phyloP scores from a whole-genome alignment of 2,113 vertebrate species.

The Stictonetta naevosa region DNA sequence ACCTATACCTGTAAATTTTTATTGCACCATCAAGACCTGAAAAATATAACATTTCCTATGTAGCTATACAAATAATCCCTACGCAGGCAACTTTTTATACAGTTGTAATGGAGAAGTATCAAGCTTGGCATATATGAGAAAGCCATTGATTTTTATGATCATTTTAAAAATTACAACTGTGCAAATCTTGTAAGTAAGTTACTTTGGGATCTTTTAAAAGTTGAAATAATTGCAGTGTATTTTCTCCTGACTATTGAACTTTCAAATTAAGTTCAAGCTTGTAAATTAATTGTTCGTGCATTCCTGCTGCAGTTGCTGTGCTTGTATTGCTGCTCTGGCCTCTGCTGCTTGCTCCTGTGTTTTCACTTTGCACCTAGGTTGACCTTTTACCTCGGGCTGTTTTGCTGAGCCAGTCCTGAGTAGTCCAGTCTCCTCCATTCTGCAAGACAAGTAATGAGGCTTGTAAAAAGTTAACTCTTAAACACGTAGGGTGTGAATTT shows the following conservation, averaged over 20 bases:
- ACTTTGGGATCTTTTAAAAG: not conserved
- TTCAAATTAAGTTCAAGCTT: conserved; percentile 31
- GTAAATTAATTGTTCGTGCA: not conserved
- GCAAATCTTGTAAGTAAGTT: not conserved
- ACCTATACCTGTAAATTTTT: conserved; percentile 9
- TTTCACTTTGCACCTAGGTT: not conserved
- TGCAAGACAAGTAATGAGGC: not conserved
- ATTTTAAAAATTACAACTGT: not conserved
- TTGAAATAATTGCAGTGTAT: not conserved
- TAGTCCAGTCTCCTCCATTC: not conserved
- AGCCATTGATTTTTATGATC: not conserved
- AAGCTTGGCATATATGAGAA: not conserved
- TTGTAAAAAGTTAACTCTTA: not conserved
- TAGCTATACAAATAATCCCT: not conserved
- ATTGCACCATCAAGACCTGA: not conserved
- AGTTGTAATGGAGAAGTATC: not conserved
- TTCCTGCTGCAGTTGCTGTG: not conserved
- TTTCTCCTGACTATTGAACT: not conserved
- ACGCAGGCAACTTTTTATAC: not conserved
- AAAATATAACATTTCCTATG: not conserved
- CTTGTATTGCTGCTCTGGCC: not conserved
- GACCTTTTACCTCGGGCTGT: not conserved
- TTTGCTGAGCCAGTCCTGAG: not conserved
- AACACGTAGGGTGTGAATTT: not conserved
- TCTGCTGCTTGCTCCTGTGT: not conserved